A percentile compares a stretch with the other conserved stretches of the same genome.
Evolutionary conservation across 2,797 vertebrate genomes (phyloP).

Genomic region (Tinamus major): DNA sequence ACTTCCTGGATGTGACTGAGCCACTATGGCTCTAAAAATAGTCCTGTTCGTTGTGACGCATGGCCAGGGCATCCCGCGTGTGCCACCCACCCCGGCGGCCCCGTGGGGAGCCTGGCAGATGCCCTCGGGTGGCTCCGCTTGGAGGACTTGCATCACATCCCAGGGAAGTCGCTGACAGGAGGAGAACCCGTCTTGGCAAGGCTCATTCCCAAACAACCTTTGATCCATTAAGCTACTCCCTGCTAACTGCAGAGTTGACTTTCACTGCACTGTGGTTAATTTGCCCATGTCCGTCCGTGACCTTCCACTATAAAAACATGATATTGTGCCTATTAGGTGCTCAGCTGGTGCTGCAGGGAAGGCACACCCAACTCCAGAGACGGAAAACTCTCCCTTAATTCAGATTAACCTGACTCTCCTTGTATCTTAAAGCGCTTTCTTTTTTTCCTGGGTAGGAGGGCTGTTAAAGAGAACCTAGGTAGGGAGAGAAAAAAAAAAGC

Average conservation of each 20-base stretch:
- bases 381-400: not conserved
- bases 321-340: not conserved
- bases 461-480: not conserved
- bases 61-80: not conserved
- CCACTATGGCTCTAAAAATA: constrained; percentile 13
- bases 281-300: not conserved
- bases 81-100: not conserved
- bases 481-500: not conserved
- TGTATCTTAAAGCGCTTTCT: not conserved
- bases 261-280: not conserved
- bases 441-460: not conserved
- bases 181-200: not conserved
- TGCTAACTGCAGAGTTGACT: not conserved
- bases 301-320: not conserved
- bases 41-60: not conserved
- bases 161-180: not conserved
- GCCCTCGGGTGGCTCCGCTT: not conserved
- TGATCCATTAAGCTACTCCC: not conserved
- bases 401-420: not conserved
- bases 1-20: constrained; percentile 44
- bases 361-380: not conserved
- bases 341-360: not conserved
- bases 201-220: not conserved
- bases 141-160: not conserved
- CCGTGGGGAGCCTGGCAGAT: not conserved